phyloP scores from a whole-genome alignment of 2,113 vertebrate genomes.

The Pelecanoides urinatrix region DNA sequence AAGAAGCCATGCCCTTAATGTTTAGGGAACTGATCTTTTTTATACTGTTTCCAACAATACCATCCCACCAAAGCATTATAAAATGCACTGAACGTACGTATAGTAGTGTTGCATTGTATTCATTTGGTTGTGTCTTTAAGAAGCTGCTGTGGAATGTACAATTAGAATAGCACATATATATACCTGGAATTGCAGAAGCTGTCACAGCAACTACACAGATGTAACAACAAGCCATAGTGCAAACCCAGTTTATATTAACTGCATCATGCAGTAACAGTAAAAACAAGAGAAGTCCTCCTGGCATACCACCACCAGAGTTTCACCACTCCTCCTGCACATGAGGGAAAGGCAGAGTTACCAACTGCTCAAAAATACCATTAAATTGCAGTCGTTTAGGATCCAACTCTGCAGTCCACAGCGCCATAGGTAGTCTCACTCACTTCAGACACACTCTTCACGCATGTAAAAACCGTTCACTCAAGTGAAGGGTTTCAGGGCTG shows the following conservation, averaged over 20 bases:
- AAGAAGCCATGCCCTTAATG: not conserved
- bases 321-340: not conserved
- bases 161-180: not conserved
- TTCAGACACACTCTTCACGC: not conserved
- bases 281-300: not conserved
- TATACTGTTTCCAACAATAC: not conserved
- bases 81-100: not conserved
- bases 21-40: not conserved
- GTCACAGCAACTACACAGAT: conserved; percentile 12
- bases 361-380: not conserved
- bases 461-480: not conserved
- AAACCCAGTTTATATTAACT: not conserved
- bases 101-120: not conserved
- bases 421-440: not conserved
- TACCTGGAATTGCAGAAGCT: not conserved
- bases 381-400: not conserved
- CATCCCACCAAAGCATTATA: not conserved
- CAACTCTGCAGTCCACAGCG: not conserved
- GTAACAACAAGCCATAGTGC: not conserved
- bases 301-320: not conserved
- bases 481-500: not conserved
- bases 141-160: not conserved
- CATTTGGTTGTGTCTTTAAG: not conserved
- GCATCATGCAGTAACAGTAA: not conserved
- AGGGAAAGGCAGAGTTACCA: not conserved